Evolutionary conservation across 2,797 vertebrate genomes (phyloP).

Genomic region (Myotis findleyi): DNA sequence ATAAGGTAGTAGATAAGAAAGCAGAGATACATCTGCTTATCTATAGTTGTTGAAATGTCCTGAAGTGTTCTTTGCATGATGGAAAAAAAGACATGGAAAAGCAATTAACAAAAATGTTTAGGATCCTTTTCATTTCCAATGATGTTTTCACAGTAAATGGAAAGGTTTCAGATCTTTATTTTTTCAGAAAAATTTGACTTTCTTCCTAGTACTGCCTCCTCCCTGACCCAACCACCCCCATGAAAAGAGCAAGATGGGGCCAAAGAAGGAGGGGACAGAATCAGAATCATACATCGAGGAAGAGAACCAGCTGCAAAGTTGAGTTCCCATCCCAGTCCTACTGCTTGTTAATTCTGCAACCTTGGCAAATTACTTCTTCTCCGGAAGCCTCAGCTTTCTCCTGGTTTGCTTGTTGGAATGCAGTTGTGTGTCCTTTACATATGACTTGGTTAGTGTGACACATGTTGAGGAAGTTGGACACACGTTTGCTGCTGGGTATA

Average conservation of each 20-base stretch:
- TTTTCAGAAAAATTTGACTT: not conserved
- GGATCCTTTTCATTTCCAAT: not conserved
- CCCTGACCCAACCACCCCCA: fast-evolving
- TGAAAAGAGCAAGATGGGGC: not conserved
- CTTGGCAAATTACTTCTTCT: not conserved
- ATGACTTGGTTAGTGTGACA: not conserved
- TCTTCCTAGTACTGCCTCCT: not conserved
- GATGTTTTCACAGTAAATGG: not conserved
- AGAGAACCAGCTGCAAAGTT: not conserved
- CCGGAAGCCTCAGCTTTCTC: not conserved
- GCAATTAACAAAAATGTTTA: not conserved
- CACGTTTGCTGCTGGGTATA: not conserved
- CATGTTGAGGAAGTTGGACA: not conserved
- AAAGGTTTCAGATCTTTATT: not conserved
- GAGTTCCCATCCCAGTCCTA: not conserved
- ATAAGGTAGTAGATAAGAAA: not conserved
- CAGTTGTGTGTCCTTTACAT: not conserved
- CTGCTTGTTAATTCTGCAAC: not conserved
- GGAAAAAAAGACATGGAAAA: not conserved
- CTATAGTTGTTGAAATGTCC: not conserved
- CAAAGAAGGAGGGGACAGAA: not conserved
- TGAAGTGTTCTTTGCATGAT: not conserved
- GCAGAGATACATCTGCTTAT: not conserved
- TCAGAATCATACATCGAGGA: not conserved
- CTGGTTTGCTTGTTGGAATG: not conserved